phyloP scores from a whole-genome alignment of 2,113 vertebrate genomes.

The Catharus fuscescens region DNA sequence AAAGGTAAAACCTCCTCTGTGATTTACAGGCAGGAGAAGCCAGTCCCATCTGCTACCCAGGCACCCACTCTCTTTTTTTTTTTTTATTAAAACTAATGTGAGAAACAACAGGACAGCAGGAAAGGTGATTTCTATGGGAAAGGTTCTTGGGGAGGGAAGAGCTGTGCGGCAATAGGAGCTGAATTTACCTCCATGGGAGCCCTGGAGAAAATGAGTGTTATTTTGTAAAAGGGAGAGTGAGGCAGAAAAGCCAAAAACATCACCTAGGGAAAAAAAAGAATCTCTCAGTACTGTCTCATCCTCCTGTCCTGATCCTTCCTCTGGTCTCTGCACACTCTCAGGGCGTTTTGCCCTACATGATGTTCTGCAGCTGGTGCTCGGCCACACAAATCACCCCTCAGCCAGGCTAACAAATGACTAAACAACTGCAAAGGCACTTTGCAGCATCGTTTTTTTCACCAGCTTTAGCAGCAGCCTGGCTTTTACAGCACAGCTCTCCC shows the following conservation, averaged over 20 bases:
- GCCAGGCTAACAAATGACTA: slow-evolving; percentile 38
- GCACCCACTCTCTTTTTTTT: background rate
- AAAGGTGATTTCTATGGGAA: background rate
- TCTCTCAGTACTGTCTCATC: background rate
- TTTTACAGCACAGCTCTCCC: slow-evolving; percentile 11
- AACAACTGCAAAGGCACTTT: slow-evolving; percentile 52
- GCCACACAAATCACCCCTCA: background rate
- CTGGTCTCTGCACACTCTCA: background rate
- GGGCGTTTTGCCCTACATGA: background rate
- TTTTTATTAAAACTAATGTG: background rate
- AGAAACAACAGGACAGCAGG: slow-evolving; percentile 4
- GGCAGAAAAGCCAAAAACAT: background rate
- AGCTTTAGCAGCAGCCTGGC: slow-evolving; percentile 36
- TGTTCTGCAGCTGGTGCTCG: background rate
- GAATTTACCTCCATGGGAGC: background rate
- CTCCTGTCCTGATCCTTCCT: background rate
- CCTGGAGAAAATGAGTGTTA: background rate
- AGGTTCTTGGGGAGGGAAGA: background rate
- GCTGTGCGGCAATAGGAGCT: background rate
- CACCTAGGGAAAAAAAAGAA: background rate
- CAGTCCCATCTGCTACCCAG: slow-evolving; percentile 9
- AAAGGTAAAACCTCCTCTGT: background rate
- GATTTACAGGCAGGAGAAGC: slow-evolving; percentile 18
- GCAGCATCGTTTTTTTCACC: slow-evolving; percentile 5
- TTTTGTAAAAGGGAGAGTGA: background rate